A percentile compares a stretch with the other conserved stretches of the same genome.
phyloP scores from a whole-genome alignment of 2,888 invertebrate species.

The Polydrusus tereticollis region DNA sequence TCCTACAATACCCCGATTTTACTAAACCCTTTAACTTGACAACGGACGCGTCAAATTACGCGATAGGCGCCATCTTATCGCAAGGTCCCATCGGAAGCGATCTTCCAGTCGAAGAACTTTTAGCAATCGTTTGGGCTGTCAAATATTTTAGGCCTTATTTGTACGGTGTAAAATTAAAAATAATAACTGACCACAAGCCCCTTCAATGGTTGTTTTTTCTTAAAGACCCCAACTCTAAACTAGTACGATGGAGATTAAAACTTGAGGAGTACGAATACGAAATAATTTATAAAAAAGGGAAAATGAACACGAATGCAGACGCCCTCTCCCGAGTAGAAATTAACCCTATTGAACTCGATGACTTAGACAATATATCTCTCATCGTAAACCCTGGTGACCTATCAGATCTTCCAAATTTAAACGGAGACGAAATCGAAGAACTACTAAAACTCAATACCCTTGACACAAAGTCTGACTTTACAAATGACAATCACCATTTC shows the following conservation, averaged over 20 bases:
- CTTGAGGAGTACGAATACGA: background rate
- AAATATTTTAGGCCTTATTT: conserved; percentile 23
- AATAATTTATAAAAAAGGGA: background rate
- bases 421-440: too few relatives aligned
- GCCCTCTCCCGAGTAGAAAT: background rate
- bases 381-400: background rate
- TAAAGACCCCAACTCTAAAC: conserved; percentile 48
- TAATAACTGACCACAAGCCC: conserved; percentile 50
- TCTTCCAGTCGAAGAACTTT: conserved; percentile 20
- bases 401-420: background rate
- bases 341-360: background rate
- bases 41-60: conserved; percentile 32
- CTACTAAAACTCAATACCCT: too few relatives aligned
- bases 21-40: conserved; percentile 32
- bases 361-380: background rate
- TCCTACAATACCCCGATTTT: conserved; percentile 37
- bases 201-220: conserved; percentile 50
- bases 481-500: too few relatives aligned
- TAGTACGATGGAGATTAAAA: conserved; percentile 44
- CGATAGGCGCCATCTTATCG: conserved; percentile 30
- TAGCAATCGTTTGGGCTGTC: background rate
- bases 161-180: conserved; percentile 1
- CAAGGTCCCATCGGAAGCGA: conserved; percentile 23
- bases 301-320: background rate
- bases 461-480: too few relatives aligned